Base-by-base conservation (phyloP, 1,140 invertebrate genomes). In the Teleogryllus occipitalis region DNA sequence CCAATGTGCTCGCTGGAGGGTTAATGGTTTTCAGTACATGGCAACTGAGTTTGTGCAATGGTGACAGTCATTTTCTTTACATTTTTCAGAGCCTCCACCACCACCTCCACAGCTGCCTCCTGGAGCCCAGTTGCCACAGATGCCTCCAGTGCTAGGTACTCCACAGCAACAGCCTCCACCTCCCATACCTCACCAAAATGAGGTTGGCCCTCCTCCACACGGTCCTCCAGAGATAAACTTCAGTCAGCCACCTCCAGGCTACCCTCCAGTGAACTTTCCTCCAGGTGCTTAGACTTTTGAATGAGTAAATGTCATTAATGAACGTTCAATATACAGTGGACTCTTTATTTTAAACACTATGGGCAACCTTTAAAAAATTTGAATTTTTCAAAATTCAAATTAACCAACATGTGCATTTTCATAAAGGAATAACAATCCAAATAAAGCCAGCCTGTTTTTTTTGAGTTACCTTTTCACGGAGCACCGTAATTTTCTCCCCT, bases 191-290 rank as follows among this genome's bases (percentile, higher is more conserved):
- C 49, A 74, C 72, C 72, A 74, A 65, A 78, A 72, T 39, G 77
- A 78, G 54, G 39, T 78, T 21, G 76, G 76, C 12, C 76, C n/a
- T n/a, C 76, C 76, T 48, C 76, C 47, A 12, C 76, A 77, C 48
- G 76, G 47, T 8, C 81, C 82, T 27, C 82, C 80, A 49, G 78
- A 81, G 18, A 83, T 87, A 18, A 88, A 90, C 82, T 89, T 91
- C 79, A 89, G 87, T 84, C 89, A 90, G 79, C 89, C 89, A 73
- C 90, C 89, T 0, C 87, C 88, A 46, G 87, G 87, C 48, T 88
- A 87, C 85, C 84, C 85, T 46, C 84, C 85, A 47, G 82, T 83
- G 75, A 80, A 80, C n/a, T 81, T 83, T 76, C 84, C 84, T 47
- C 82, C 85, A 76, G 84, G 82, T 78, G 48, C 22, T n/a, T 74